A percentile compares a stretch with the other conserved stretches of the same genome.
These are phyloP conservation scores for Nematostella vectensis DNA, from an alignment of 92 coral and sea anemone species.

Conservation along the genomic window DNA sequence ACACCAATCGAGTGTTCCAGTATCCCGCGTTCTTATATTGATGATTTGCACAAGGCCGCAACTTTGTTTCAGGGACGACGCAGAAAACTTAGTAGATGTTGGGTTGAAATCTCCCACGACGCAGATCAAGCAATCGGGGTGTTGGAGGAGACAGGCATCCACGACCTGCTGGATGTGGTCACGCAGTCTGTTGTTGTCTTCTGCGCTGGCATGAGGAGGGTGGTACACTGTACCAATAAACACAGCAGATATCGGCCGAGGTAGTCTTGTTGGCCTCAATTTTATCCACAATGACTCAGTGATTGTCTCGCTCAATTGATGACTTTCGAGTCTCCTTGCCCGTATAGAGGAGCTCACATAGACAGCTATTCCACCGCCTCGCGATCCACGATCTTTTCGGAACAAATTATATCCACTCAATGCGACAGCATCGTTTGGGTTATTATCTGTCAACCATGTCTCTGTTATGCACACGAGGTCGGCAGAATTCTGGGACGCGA, in stretches of 20 bases:
- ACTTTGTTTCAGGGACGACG: constrained; percentile 5
- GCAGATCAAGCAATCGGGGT: constrained; percentile 14
- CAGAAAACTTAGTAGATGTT: constrained; percentile 16
- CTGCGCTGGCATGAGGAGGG: constrained; percentile 23
- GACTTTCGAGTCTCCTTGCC: constrained; percentile 7
- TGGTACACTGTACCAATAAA: constrained; percentile 17
- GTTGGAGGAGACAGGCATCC: constrained; percentile 8
- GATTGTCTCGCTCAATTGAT: constrained; percentile 7
- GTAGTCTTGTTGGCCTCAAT: constrained; percentile 14
- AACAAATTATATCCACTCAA: constrained; percentile 16
- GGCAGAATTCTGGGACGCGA: constrained; percentile 8
- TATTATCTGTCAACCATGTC: constrained; percentile 12
- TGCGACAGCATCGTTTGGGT: constrained; percentile 13
- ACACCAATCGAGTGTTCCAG: constrained; percentile 13
- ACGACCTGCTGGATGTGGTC: constrained; percentile 16
- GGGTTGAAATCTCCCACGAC: constrained; percentile 25
- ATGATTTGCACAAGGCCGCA: constrained; percentile 16
- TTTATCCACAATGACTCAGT: constrained; percentile 7
- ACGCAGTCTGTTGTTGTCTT: constrained; percentile 19
- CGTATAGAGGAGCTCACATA: constrained; percentile 14
- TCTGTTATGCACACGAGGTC: constrained; percentile 20
- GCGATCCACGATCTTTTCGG: constrained; percentile 21
- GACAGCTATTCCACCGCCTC: constrained; percentile 7
- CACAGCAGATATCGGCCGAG: constrained; percentile 18
- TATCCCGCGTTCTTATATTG: constrained; percentile 15